Evolutionary conservation across 2,113 vertebrate genomes (phyloP), one percentile per base, ranked within the genome.

Genomic region (Festucalex cinctus): DNA sequence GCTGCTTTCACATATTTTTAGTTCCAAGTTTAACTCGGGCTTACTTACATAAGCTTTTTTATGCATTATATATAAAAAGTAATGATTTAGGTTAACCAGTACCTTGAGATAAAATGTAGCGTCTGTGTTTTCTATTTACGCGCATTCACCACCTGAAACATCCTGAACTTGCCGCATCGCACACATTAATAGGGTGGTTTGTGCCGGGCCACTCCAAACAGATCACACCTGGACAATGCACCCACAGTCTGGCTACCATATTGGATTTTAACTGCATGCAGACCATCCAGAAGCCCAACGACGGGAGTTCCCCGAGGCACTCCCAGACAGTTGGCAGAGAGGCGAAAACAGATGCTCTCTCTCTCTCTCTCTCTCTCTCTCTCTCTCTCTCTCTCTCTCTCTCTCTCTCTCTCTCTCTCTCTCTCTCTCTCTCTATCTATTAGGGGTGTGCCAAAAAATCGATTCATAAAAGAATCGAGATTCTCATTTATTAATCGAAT

Each of bases 221-320:
- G 71, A 84, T 75, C 73, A 67, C 82, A 86, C 83, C 83, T 86
- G 83, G 79, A 61, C 51, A 46, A 51, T 54, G 65, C 66, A 75
- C 75, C 78, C 69, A n/a, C 81, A 80, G 79, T 67, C 70, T 73
- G 69, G 68, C 78, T 77, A 70, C 66, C 62, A 72, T 76, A 76
- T 86, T 83, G 73, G 63, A 78, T 69, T 79, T 73, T 88, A 86
- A 86, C 86, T 85, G 79, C 79, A 80, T 81, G 71, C 82, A 88
- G 75, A 66, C 78, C 1, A 12, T 71, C 71, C 73, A 73, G 83
- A 71, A 78, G 80, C 70, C 28, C 9, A 37, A 49, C n/a, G 67
- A 76, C 86, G 91, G 92, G 89, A 86, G 84, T 91, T 89, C 85
- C 90, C 89, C 91, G 87, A 88, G 86, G 90, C 74, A 6, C 86